phyloP scores from a whole-genome alignment of 2,113 vertebrate species.

The Ptychochromis oligacanthus region DNA sequence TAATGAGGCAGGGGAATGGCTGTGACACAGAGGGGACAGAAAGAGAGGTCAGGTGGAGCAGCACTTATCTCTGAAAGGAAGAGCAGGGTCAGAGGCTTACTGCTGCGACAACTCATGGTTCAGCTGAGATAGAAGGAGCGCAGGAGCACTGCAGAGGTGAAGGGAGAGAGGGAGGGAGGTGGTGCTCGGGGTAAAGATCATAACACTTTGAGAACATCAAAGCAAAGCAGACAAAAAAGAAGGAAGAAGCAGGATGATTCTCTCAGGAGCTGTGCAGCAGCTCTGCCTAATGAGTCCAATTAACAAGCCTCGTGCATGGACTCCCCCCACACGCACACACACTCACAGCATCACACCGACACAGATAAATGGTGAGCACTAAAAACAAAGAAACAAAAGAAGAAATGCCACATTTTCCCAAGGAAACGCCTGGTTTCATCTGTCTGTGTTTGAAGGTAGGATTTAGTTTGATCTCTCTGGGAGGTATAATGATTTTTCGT shows the following conservation, averaged over 20 bases:
- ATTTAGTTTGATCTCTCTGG: slow-evolving; percentile 61
- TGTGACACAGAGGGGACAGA: slow-evolving; percentile 40
- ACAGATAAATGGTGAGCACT: slow-evolving; percentile 22
- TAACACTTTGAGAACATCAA: slow-evolving; percentile 72
- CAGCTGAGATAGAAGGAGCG: slow-evolving; percentile 40
- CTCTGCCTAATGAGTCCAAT: slow-evolving; percentile 76
- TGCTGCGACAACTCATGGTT: slow-evolving; percentile 43
- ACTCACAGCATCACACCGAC: slow-evolving; percentile 16
- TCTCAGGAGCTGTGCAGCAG: slow-evolving; percentile 67
- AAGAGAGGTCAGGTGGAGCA: slow-evolving; percentile 58
- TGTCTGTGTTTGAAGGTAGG: slow-evolving; percentile 32
- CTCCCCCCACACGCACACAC: slow-evolving; percentile 2
- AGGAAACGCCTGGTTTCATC: slow-evolving; percentile 24
- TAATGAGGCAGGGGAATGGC: slow-evolving; percentile 65
- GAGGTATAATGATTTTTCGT: slow-evolving; percentile 58
- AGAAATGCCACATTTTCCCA: slow-evolving; percentile 30
- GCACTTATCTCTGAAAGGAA: slow-evolving; percentile 64
- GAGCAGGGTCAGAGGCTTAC: slow-evolving; percentile 60
- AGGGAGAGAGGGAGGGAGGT: slow-evolving; percentile 1
- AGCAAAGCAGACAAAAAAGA: slow-evolving; percentile 60
- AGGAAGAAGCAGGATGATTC: slow-evolving; percentile 51
- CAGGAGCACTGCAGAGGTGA: slow-evolving; percentile 36
- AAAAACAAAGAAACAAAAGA: slow-evolving; percentile 27
- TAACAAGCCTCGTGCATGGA: slow-evolving; percentile 57
- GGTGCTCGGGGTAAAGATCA: slow-evolving; percentile 60